Base-by-base conservation (phyloP, 1,140 invertebrate genomes). In the Copidosoma floridanum region DNA sequence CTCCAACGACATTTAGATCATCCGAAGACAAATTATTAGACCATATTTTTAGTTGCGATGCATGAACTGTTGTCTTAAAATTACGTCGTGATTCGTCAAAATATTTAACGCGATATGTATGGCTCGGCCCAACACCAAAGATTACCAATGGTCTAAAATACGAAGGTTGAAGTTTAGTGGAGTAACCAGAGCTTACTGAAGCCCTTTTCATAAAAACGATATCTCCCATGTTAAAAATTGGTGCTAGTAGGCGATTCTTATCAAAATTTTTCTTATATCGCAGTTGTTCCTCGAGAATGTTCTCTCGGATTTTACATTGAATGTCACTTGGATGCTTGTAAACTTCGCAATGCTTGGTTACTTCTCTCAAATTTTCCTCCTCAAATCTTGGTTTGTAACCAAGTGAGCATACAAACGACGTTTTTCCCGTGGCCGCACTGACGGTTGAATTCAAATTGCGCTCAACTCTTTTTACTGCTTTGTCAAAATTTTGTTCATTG, bases 331-430 rank as follows among this genome's bases (percentile, higher is more conserved):
- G 58, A 7, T 37, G 3, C 12, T 41, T 2, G 21, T 61, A 61
- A 20, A 35, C 26, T 26, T 61, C 58, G n/a, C 24, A 29, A 23
- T 54, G 29, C 3, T 32, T 21, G 14, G 51, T 48, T 26, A 57
- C 18, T 40, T 53, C 12, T 41, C 61, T 8, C 35, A 35, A 18
- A 16, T 6, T 6, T 12, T 40, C 61, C 0, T 46, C 54, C 10
- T 61, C 35, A 27, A 63, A 65, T 6, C 40, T 11, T 1, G 63
- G 63, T 11, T 55, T 7, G 20, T 63, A 67, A 4, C 66, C 60
- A 12, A 60, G 58, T 1, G 65, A 12, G 8, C 35, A 24, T 21
- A 53, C 52, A 37, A 61, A 65, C 0, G 66, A 57, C 1, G 54
- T 35, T 37, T 50, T 44, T 3, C 57, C 54, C 0, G 66, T 65